These are phyloP conservation scores for Lepidocyrtoides sp. DNA, from an alignment of 2,888 invertebrate genomes.

Conservation along the genomic window DNA sequence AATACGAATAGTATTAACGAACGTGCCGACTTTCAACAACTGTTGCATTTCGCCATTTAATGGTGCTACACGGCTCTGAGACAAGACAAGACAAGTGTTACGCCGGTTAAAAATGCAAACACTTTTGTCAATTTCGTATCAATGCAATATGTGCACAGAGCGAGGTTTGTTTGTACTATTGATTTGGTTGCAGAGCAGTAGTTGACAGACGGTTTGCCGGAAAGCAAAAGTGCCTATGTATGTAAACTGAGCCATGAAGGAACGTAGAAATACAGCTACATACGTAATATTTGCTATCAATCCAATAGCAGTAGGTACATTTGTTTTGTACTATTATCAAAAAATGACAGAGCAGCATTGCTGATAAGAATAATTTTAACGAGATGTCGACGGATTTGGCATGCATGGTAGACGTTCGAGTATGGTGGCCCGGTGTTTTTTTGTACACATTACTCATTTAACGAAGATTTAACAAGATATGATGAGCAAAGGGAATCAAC, in stretches of 20 bases:
- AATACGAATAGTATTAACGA: no score
- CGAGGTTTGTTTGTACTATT: background rate
- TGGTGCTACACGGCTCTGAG: no score
- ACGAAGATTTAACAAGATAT: background rate
- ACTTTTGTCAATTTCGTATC: background rate
- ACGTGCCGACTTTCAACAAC: background rate
- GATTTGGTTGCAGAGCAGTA: background rate
- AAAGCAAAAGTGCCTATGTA: no score
- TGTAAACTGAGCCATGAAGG: no score
- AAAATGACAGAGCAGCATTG: background rate
- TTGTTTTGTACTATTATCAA: background rate
- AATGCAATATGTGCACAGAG: background rate
- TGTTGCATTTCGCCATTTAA: background rate
- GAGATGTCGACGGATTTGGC: background rate
- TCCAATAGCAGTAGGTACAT: background rate
- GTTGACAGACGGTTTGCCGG: no score
- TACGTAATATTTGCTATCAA: no score
- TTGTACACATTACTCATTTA: background rate
- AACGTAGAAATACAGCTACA: background rate
- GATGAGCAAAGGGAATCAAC: background rate
- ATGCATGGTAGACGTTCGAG: background rate
- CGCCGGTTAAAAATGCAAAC: background rate
- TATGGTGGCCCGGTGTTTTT: background rate
- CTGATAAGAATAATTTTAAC: background rate
- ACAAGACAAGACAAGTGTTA: background rate